These are phyloP conservation scores for Cosmorhoe ocellata DNA, from an alignment of 2,888 invertebrate species.

Conservation along the genomic window DNA sequence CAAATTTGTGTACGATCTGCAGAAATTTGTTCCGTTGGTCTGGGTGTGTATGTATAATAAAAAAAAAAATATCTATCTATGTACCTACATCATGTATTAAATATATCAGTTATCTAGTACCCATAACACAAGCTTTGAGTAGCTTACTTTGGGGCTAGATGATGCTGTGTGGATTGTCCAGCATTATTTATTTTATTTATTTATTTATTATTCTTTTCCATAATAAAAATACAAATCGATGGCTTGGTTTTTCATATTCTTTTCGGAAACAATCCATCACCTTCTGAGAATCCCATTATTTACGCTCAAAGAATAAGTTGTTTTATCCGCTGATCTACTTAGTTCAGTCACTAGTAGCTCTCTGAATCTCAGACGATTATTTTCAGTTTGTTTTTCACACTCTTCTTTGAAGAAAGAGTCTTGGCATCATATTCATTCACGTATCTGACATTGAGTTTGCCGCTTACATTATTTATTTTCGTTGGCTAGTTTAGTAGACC, in stretches of 20 bases:
- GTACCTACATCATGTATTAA: no score
- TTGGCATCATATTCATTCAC: conserved; percentile 19
- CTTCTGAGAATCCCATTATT: background rate
- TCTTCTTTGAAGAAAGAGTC: conserved; percentile 7
- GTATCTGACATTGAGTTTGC: conserved; percentile 15
- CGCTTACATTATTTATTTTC: conserved; percentile 9
- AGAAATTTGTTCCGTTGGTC: no score
- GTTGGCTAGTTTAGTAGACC: background rate
- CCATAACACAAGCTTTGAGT: no score
- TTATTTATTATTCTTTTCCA: no score
- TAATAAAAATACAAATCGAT: no score
- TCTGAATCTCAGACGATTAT: conserved; percentile 12
- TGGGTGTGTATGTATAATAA: no score
- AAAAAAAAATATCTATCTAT: no score
- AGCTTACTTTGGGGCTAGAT: no score
- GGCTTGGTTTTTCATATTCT: background rate
- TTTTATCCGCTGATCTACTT: background rate
- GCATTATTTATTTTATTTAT: no score
- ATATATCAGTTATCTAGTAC: no score
- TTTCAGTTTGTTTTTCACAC: conserved; percentile 18
- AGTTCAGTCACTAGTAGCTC: background rate
- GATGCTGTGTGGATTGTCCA: no score
- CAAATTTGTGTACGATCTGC: no score
- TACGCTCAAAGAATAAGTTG: background rate
- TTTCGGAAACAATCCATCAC: background rate